Base-by-base conservation (phyloP, 2,797 vertebrate genomes). In the Emydoidea blandingii region DNA sequence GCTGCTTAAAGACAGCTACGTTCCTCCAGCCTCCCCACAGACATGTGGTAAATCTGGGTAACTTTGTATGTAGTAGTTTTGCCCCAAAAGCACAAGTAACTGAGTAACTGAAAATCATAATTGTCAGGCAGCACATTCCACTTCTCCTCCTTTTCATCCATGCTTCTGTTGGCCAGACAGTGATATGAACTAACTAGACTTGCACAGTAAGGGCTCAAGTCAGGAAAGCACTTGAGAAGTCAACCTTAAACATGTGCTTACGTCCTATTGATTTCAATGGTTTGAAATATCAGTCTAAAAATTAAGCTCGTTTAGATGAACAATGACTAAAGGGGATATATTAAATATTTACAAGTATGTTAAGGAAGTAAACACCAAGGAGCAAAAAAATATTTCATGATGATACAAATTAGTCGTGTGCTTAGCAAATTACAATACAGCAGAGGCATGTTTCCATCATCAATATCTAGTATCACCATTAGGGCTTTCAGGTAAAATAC, bases 331-430 rank as follows among this genome's bases (percentile, higher is more conserved):
- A 21, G 8, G 8, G 6, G 3, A 21, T 68, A 19, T 44, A 90
- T 41, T 88, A 86, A 89, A 57, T 52, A 0, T 19, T 34, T 12
- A 72, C 91, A 88, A 81, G 52, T 31, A 82, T 47, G 19, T 72
- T 14, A 92, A 85, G 1, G 16, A 27, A 93, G 7, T 86, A 11
- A 86, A 25, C 21, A 23, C n/a, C 65, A 37, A 92, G 27, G 5
- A 85, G 1, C 0, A 0, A 52, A 93, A 88, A 57, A 76, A 0
- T 0, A 15, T 11, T 19, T 57, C 12, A 53, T 5, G 47, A 80
- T 80, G 81, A 0, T 87, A 91, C 25, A 78, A 49, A 12, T 54
- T 54, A 81, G 0, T 54, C 86, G 80, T 59, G 12, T 86, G 34
- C 6, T 85, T 92, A 79, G 23, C 5, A 59, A 86, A 88, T 21